phyloP scores from a whole-genome alignment of 2,888 invertebrate species.

The Caenorhabditis angaria region DNA sequence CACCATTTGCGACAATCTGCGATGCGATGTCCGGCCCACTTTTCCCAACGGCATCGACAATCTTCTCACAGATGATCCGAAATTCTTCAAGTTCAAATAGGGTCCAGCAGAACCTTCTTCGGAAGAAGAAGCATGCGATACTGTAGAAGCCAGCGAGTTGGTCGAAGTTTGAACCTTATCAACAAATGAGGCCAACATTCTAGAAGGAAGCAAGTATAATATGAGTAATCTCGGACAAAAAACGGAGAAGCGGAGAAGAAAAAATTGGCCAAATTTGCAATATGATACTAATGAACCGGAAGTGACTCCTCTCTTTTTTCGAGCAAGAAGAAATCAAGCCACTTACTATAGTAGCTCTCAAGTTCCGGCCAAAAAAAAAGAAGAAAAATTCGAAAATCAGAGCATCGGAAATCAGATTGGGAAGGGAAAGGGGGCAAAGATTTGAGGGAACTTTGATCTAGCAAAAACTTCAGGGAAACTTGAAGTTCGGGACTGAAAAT shows the following conservation, averaged over 20 bases:
- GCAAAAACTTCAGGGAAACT: too few relatives aligned
- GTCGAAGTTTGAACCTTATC: conserved; percentile 60
- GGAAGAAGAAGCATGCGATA: conserved; percentile 53
- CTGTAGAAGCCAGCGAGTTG: conserved; percentile 53
- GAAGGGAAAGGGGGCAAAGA: background rate
- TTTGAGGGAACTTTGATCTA: too few relatives aligned
- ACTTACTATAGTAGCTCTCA: background rate
- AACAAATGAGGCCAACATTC: conserved; percentile 56
- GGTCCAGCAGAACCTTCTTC: too few relatives aligned
- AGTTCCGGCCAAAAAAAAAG: background rate
- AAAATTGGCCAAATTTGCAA: background rate
- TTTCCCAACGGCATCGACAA: conserved; percentile 55
- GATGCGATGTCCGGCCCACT: conserved; percentile 45
- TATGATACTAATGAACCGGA: background rate
- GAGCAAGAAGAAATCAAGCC: background rate
- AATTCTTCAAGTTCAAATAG: conserved; percentile 22
- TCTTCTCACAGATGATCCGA: conserved; percentile 48
- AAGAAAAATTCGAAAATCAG: background rate
- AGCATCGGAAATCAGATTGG: background rate
- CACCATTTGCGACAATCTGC: conserved; percentile 57
- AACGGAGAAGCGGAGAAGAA: too few relatives aligned
- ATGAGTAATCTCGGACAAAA: too few relatives aligned
- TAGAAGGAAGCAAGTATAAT: conserved; percentile 3
- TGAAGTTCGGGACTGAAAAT: too few relatives aligned
- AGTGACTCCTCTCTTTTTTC: background rate